These are phyloP conservation scores for Ditula angustiorana DNA, from an alignment of 2,888 invertebrate genomes.

Conservation along the genomic window DNA sequence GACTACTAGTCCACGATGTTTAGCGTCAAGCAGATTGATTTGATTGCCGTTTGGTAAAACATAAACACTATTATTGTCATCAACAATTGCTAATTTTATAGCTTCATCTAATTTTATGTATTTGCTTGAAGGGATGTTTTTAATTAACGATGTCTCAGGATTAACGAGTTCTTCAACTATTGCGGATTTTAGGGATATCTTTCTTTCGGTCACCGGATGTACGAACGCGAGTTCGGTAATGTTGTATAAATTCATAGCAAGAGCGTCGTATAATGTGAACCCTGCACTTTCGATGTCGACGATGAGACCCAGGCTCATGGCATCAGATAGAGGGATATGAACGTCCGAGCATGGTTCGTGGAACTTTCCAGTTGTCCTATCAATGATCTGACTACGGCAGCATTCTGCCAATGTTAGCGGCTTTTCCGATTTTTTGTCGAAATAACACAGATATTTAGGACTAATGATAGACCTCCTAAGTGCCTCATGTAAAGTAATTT, in stretches of 20 bases:
- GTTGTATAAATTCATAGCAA: constrained; percentile 92
- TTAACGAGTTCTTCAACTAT: constrained; percentile 91
- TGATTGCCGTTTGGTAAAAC: constrained; percentile 87
- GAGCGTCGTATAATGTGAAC: constrained; percentile 92
- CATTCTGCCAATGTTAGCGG: constrained; percentile 91
- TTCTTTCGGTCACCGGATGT: constrained; percentile 92
- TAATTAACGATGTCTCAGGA: constrained; percentile 90
- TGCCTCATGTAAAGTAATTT: constrained; percentile 93
- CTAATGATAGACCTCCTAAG: constrained; percentile 92
- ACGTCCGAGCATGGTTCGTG: constrained; percentile 89
- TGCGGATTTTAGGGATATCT: constrained; percentile 90
- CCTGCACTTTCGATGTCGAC: constrained; percentile 94
- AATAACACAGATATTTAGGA: constrained; percentile 92
- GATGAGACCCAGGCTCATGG: constrained; percentile 91
- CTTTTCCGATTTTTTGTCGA: constrained; percentile 90
- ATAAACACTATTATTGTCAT: constrained; percentile 87
- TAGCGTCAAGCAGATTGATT: constrained; percentile 90
- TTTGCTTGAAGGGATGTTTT: constrained; percentile 88
- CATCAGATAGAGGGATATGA: constrained; percentile 89
- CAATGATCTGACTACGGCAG: constrained; percentile 92
- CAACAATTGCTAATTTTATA: constrained; percentile 87
- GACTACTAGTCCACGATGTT: constrained; percentile 90
- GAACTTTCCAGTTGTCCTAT: constrained; percentile 92
- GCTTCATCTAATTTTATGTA: constrained; percentile 91
- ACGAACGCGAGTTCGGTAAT: constrained; percentile 87